Base-by-base conservation (phyloP, 2,888 invertebrate genomes). In the Agrochola circellaris region DNA sequence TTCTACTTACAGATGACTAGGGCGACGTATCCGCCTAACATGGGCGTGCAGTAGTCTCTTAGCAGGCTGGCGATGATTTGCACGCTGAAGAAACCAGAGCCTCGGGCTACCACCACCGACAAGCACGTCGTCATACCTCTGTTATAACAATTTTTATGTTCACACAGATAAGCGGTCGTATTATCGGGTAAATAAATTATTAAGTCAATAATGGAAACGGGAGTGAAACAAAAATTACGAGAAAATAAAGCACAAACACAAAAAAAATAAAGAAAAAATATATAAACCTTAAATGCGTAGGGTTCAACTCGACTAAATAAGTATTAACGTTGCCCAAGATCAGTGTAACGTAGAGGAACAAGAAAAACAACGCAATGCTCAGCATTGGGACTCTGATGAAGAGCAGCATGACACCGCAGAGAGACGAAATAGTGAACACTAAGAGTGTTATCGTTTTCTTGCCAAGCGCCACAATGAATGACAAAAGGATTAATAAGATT, bases 91-190 rank as follows among this genome's bases (percentile, higher is more conserved):
- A 96, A 95, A 0, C 95, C 95, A 70, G 94, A 94, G 0, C 95
- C 95, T 60, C 96, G 93, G 0, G 95, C 94, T 42, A 95, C 94
- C 61, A 96, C 93, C 73, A 96, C 95, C 0, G 95, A 95, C 7
- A 95, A 86, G 79, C 95, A 95, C 0, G 95, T 95, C 23, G 95
- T 95, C 95, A 95, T 95, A 6, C 95, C 95, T 79, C 96, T 95
- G 91, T 6, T 89, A 90, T 66, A 51, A 71, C 17, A 79, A 81
- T n/a, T 42, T 51, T 42, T 42, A 51, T 51, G 9, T 58, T n/a
- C 20, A n/a, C 4, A n/a, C 45, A 30, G 45, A 23, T 15, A 15
- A 17, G 56, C 17, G n/a, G n/a, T 7, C 9, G 17, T 30, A 60
- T 5, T 2, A 26, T 15, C 5, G 11, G 5, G 5, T 60, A 23